Evolutionary conservation across 2,797 vertebrate genomes (phyloP).

Genomic region (Crocidura indochinensis): DNA sequence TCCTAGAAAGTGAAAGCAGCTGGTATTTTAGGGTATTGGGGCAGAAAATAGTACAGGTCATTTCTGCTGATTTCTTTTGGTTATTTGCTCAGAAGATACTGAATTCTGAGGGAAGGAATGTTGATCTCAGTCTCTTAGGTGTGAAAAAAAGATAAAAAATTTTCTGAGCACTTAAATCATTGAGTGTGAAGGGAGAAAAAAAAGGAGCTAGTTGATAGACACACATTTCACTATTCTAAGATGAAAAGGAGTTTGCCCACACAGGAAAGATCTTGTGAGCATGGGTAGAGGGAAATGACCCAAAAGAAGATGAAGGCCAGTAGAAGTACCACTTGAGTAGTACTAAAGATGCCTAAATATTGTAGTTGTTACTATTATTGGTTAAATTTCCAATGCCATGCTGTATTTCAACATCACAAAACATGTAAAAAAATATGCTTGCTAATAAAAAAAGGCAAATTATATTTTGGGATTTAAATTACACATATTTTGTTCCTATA

Average conservation of each 20-base stretch:
- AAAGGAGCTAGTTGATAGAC: neutral
- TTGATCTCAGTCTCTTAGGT: neutral
- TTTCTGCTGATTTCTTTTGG: neutral
- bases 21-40: neutral
- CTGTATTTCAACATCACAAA: neutral
- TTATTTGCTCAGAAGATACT: neutral
- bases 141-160: neutral
- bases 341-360: constrained; percentile 11
- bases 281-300: neutral
- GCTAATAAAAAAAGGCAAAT: neutral
- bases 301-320: neutral
- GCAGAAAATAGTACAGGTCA: neutral
- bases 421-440: no score
- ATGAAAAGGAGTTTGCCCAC: neutral
- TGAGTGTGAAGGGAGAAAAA: neutral
- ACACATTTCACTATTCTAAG: neutral
- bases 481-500: constrained; percentile 22
- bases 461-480: constrained; percentile 12
- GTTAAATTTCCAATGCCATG: neutral
- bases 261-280: neutral
- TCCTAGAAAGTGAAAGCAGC: neutral
- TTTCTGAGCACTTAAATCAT: neutral
- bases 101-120: constrained; percentile 37
- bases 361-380: no score
- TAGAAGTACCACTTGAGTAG: neutral